Base-by-base conservation (phyloP, 2,113 vertebrate genomes). In the Argyrosomus japonicus region DNA sequence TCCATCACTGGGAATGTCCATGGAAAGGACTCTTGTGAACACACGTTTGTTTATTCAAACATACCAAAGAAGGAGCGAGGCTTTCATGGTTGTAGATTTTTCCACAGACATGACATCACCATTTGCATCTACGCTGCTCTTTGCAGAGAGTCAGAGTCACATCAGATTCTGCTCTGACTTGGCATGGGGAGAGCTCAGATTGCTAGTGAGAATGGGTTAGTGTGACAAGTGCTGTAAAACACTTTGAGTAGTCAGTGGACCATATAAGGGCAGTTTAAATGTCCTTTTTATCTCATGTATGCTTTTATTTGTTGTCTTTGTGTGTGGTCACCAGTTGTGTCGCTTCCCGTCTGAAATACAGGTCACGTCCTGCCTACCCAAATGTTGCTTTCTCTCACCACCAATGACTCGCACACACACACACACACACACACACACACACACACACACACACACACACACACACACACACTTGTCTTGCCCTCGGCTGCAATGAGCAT, bases 301-400 rank as follows among this genome's bases (percentile, higher is more conserved):
- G 45, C 45, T 47, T 47, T 0, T 4, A 47, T 14, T 47, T 47
- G 13, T 13, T 36, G 56, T 81, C 75, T 64, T 36, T 71, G 43
- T 62, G 43, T 61, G 68, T 48, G 62, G 71, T 77, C 84, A 84
- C 75, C 45, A 70, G 72, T 83, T 87, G 60, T 88, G 75, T 72
- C 4, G 18, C 71, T 86, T 77, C 53, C 58, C 17, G 1, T 81
- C 68, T 64, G 57, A 64, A 21, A 81, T 81, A 88, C 87, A 89
- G 88, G 90, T 90, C 88, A 87, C 80, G 86, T 91, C 85, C 75
- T 92, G 79, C 88, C 83, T 14, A 82, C 61, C 88, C 53, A 90
- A 93, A 93, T 91, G 84, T 89, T 40, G 19, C 89, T 89, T 88
- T 87, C 83, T 88, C 69, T 92, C 73, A 82, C 69, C 75, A 85